Percentiles rank a stretch among this genome's conserved stretches.
These are phyloP conservation scores for Fundulus diaphanus DNA, from an alignment of 2,797 vertebrate species.

Conservation along the genomic window DNA sequence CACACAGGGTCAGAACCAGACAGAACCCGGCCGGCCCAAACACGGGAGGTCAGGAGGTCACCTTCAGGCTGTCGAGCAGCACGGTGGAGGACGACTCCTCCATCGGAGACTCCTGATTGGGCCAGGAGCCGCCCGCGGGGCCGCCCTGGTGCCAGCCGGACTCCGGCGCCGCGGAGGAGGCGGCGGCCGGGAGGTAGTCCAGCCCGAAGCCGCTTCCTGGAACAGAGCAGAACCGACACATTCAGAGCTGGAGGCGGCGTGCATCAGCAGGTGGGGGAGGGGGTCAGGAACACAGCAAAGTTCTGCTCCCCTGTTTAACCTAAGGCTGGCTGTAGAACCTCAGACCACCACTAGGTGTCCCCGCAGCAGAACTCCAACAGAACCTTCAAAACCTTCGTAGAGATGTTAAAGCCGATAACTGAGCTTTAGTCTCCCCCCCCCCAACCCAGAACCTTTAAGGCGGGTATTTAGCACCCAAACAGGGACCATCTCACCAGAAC, in stretches of 20 bases:
- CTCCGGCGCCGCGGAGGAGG: conserved; percentile 83
- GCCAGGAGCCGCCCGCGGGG: conserved; percentile 87
- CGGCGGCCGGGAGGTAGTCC: conserved; percentile 89
- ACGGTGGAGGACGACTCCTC: conserved; percentile 93
- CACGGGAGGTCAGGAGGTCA: conserved; percentile 40
- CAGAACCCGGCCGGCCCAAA: no score
- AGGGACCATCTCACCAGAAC: no score
- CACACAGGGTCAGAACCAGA: not conserved
- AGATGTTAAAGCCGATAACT: no score
- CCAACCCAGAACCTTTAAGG: no score
- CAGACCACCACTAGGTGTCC: not conserved
- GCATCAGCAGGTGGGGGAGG: no score
- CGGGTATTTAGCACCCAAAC: no score
- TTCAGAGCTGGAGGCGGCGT: no score
- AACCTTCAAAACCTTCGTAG: no score
- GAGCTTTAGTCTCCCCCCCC: no score
- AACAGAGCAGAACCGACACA: not conserved
- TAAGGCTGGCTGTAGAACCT: not conserved
- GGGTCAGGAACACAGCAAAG: no score
- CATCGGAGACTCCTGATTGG: conserved; percentile 89
- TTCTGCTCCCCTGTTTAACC: no score
- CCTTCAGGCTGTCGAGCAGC: conserved; percentile 97
- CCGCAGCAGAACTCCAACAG: not conserved
- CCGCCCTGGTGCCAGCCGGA: conserved; percentile 92
- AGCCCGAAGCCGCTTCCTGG: conserved; percentile 88